A percentile compares a stretch with the other conserved stretches of the same genome.
Evolutionary conservation across 2,797 vertebrate species (phyloP).

Genomic region (Gila robusta): DNA sequence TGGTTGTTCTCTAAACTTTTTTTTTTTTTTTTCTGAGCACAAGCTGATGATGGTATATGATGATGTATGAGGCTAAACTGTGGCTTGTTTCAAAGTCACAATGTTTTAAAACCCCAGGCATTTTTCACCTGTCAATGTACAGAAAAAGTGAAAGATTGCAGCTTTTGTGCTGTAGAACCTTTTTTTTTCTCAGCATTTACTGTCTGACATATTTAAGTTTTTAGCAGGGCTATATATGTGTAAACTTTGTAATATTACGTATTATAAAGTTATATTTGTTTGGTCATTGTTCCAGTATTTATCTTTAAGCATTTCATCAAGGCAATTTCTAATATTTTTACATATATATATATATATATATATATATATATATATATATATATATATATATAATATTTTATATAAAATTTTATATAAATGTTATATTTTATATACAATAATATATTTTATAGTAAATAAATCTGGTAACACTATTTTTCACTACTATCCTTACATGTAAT

Average conservation of each 20-base stretch:
- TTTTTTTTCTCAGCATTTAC: not conserved
- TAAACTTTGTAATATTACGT: too few relatives aligned
- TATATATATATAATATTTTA: too few relatives aligned
- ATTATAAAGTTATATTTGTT: not conserved
- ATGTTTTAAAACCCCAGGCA: not conserved
- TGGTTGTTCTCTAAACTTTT: constrained; percentile 8
- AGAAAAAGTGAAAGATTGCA: not conserved
- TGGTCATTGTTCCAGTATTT: not conserved
- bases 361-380: too few relatives aligned
- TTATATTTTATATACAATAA: too few relatives aligned
- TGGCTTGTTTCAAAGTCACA: not conserved
- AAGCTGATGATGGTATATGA: not conserved
- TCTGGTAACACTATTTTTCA: not conserved
- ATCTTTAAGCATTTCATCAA: not conserved
- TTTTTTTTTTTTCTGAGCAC: not conserved
- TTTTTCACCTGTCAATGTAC: constrained; percentile 9
- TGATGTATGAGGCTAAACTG: constrained; percentile 8
- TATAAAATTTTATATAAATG: too few relatives aligned
- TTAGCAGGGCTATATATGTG: not conserved
- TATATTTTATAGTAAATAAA: not conserved
- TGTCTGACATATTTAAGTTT: not conserved
- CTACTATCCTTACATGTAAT: not conserved
- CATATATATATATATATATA: too few relatives aligned
- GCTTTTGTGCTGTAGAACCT: not conserved
- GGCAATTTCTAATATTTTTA: too few relatives aligned